Conservation (phyloP, 2,888 invertebrate genomes). For the Rhagonycha fulva region DNA sequence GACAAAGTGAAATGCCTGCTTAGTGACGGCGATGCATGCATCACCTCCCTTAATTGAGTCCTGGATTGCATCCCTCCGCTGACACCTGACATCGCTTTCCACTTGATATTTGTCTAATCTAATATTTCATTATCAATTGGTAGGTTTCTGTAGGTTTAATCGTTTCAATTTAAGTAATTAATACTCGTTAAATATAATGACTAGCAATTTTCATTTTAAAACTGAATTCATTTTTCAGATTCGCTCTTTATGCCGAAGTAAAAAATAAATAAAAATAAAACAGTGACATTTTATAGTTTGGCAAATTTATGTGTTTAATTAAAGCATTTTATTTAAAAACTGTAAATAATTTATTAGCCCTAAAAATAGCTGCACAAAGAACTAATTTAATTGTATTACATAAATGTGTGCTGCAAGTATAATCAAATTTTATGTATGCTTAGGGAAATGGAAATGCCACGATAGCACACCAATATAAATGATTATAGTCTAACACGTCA, state of each 20-base stretch:
- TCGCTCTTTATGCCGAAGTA: background rate
- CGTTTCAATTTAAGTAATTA: background rate
- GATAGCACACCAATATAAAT: background rate
- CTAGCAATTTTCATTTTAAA: background rate
- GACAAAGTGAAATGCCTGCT: conserved; percentile 50
- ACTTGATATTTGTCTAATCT: conserved; percentile 49
- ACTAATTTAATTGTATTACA: background rate
- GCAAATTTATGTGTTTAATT: background rate
- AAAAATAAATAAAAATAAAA: background rate
- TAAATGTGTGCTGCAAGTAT: background rate
- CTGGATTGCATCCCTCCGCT: conserved; percentile 44
- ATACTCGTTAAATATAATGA: background rate
- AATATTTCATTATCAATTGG: background rate
- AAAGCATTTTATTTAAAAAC: background rate
- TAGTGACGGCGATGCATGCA: conserved; percentile 46
- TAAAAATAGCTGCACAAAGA: background rate
- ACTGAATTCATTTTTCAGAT: background rate
- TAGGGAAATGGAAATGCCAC: background rate
- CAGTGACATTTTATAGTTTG: background rate
- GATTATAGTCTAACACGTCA: background rate
- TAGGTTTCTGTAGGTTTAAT: background rate
- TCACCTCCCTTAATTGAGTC: conserved; percentile 49
- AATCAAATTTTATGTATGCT: background rate
- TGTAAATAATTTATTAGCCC: background rate
- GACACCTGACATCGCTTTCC: conserved; percentile 52